Base-by-base conservation (phyloP, 2,888 invertebrate species). In the Apoderus coryli region DNA sequence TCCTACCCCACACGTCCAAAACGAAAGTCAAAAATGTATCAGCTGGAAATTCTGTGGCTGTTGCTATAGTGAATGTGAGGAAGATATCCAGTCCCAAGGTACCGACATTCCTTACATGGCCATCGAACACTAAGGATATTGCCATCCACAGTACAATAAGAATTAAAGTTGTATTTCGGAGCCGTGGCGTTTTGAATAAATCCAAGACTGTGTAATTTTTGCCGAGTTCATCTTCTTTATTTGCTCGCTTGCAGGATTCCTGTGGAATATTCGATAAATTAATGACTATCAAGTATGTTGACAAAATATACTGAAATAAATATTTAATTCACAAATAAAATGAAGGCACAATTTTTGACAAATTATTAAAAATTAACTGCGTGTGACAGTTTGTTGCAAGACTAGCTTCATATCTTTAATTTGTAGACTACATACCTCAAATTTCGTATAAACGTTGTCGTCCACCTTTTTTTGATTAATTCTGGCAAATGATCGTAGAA, bases 81-180 rank as follows among this genome's bases (percentile, higher is more conserved):
- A 85, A 86, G n/a, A 85, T 71, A 45, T 85, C 75, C 43, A 84
- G 35, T 0, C 84, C 84, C 23, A 88, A 58, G 6, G 84, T 79
- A 1, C 82, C 80, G 0, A 88, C 85, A 50, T 86, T 88, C 47
- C 88, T 65, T 10, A 86, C 85, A 50, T 89, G 88, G 0, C 85
- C 85, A 48, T 88, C 85, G 54, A 86, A 85, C 2, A 84, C 82
- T 48, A 88, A 50, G 0, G 85, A 82, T 33, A 86, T 80, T n/a
- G 78, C 73, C 79, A 85, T 82, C 86, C 88, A 88, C 42, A 88
- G 80, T 3, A 84, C 44, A 41, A 82, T 81, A 12, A 88, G 64
- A 0, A 88, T 62, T 27, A 86, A 59, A 0, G 85, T 79, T 37
- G 79, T 79, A 36, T 69, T 71, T 4, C 86, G 61, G 9, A 89